Conservation (phyloP, 2,113 vertebrate species). For the Poeciliopsis turrubarensis region DNA sequence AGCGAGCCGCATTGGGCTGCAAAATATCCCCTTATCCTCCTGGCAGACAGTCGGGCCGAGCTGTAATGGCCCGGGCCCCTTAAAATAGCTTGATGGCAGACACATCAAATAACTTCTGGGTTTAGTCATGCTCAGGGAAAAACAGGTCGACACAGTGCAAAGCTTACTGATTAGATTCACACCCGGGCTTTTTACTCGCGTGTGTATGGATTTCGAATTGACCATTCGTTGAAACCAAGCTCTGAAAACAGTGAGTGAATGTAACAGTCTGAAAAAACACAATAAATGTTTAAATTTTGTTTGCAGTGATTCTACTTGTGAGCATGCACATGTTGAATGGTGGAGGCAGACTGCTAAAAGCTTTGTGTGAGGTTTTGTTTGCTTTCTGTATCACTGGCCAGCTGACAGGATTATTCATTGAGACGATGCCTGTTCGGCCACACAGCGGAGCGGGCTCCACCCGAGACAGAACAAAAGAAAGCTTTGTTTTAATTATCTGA, state of each 20-base stretch:
- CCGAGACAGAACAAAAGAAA: conserved; percentile 7
- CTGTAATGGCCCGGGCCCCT: conserved; percentile 6
- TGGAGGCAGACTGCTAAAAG: not conserved
- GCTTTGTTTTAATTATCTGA: conserved; percentile 34
- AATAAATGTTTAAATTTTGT: not conserved
- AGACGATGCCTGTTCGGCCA: no score
- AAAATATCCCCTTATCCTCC: conserved; percentile 65
- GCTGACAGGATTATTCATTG: conserved; percentile 53
- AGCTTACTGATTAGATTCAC: not conserved
- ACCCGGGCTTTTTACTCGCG: not conserved
- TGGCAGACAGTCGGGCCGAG: conserved; percentile 47
- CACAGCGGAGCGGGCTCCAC: no score
- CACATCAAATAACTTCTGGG: conserved; percentile 59
- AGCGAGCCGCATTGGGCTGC: conserved; percentile 37
- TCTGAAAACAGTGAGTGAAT: not conserved
- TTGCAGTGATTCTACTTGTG: not conserved
- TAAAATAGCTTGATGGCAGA: conserved; percentile 62
- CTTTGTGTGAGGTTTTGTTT: conserved; percentile 36
- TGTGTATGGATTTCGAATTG: not conserved
- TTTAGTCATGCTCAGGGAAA: conserved; percentile 42
- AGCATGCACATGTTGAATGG: conserved; percentile 29
- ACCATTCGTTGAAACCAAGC: not conserved
- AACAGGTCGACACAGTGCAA: conserved; percentile 5
- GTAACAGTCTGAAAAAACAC: not conserved
- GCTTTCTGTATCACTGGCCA: conserved; percentile 42